A percentile compares a stretch with the other conserved stretches of the same genome.
phyloP scores from a whole-genome alignment of 2,113 vertebrate genomes.

The Rattus rattus region DNA sequence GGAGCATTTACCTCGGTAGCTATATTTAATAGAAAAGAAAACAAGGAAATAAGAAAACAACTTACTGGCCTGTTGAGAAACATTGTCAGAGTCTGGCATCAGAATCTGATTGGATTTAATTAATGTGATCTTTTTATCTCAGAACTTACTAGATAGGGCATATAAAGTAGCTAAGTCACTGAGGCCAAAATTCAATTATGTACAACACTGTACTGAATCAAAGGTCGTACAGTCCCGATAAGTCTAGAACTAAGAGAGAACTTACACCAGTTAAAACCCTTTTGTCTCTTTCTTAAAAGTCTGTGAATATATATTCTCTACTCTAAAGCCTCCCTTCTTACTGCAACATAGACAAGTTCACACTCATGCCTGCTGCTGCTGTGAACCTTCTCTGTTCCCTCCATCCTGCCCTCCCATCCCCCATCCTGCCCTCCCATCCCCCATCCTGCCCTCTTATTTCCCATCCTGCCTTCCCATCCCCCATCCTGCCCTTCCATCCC shows the following conservation, averaged over 20 bases:
- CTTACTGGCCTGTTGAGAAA: not conserved
- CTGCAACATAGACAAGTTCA: not conserved
- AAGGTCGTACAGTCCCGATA: not conserved
- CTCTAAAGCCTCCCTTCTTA: not conserved
- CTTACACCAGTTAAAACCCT: not conserved
- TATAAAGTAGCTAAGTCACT: constrained; percentile 32
- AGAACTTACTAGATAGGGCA: not conserved
- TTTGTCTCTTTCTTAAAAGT: constrained; percentile 12
- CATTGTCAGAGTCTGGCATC: not conserved
- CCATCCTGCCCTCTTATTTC: not conserved
- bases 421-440: too few relatives aligned
- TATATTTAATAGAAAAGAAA: not conserved
- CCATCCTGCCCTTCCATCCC: not conserved
- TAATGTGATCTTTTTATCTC: constrained; percentile 47
- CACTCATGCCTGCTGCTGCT: not conserved
- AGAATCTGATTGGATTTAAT: constrained; percentile 19
- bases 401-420: not conserved
- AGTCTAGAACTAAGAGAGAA: not conserved
- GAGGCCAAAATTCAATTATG: constrained; percentile 36
- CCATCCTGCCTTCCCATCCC: too few relatives aligned
- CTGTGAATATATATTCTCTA: not conserved
- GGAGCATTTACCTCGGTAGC: not conserved
- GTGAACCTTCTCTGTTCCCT: not conserved
- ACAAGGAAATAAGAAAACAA: not conserved
- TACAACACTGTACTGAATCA: constrained; percentile 1